Evolutionary conservation across 2,113 vertebrate species (phyloP).

Genomic region (Nannobrachium achirus): DNA sequence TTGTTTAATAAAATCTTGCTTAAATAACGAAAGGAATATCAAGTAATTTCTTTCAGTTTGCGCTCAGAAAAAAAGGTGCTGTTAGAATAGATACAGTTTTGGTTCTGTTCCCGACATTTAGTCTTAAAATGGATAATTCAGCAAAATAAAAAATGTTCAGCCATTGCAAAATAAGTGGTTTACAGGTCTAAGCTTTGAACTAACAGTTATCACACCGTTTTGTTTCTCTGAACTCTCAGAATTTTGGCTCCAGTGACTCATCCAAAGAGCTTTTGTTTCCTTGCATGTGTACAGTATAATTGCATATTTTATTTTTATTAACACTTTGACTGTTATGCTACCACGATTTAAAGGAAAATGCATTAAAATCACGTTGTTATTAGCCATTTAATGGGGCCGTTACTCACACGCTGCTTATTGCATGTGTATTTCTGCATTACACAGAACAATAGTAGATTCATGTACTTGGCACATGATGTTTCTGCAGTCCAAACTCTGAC

Average conservation of each 20-base stretch:
- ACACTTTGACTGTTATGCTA: slow-evolving; percentile 8
- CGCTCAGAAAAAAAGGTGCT: slow-evolving; percentile 24
- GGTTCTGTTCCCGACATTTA: slow-evolving; percentile 8
- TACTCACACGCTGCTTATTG: slow-evolving; percentile 22
- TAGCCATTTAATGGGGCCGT: slow-evolving; percentile 16
- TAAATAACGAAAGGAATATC: slow-evolving; percentile 40
- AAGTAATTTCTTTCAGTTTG: slow-evolving; percentile 37
- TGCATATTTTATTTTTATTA: slow-evolving; percentile 17
- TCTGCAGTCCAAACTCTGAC: slow-evolving; percentile 62
- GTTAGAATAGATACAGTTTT: background rate
- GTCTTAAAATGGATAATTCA: too few species aligned
- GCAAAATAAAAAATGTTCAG: too few species aligned
- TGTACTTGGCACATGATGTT: slow-evolving; percentile 62
- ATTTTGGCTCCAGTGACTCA: background rate
- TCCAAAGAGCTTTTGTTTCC: slow-evolving; percentile 1
- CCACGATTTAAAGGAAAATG: slow-evolving; percentile 34
- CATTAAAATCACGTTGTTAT: slow-evolving; percentile 27
- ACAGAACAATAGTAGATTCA: slow-evolving; percentile 61
- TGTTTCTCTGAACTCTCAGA: slow-evolving; percentile 5
- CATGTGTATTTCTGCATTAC: slow-evolving; percentile 23
- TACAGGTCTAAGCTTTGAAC: slow-evolving; percentile 14
- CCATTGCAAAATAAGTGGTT: background rate
- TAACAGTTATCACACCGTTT: background rate
- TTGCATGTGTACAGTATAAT: slow-evolving; percentile 4
- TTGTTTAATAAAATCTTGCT: slow-evolving; percentile 45